phyloP scores from a whole-genome alignment of 2,113 vertebrate genomes.

The Syngnathus floridae region DNA sequence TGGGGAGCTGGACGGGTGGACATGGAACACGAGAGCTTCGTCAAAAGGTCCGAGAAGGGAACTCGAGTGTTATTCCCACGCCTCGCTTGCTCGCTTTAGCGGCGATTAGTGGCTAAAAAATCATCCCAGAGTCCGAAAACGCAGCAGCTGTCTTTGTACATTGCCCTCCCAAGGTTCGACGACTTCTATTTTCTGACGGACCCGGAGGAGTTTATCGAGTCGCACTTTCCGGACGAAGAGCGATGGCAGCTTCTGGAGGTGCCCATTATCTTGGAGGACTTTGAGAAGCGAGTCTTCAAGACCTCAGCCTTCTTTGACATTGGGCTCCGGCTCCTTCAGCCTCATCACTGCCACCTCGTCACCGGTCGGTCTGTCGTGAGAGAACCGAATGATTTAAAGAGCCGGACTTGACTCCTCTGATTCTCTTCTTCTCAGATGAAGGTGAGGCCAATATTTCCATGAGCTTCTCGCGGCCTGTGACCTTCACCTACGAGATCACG shows the following conservation, averaged over 20 bases:
- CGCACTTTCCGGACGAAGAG: conserved; percentile 70
- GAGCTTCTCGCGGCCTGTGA: conserved; percentile 57
- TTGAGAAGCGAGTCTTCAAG: conserved; percentile 72
- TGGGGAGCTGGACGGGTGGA: conserved; percentile 78
- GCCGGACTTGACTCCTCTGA: not conserved
- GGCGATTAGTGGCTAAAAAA: not conserved
- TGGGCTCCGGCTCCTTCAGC: conserved; percentile 67
- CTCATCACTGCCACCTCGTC: conserved; percentile 61
- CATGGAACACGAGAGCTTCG: conserved; percentile 62
- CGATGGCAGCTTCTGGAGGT: conserved; percentile 73
- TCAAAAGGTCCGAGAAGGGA: conserved; percentile 66
- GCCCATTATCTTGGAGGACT: conserved; percentile 54
- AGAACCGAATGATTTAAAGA: no score
- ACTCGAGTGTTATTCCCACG: not conserved
- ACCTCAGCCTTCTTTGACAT: conserved; percentile 72
- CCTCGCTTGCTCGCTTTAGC: not conserved
- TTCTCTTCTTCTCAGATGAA: conserved; percentile 52
- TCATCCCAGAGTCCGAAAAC: conserved; percentile 12
- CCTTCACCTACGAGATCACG: conserved; percentile 73
- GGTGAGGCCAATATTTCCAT: conserved; percentile 72
- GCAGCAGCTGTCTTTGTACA: conserved; percentile 27
- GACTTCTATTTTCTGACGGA: conserved; percentile 78
- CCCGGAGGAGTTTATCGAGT: conserved; percentile 72
- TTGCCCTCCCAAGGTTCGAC: conserved; percentile 58
- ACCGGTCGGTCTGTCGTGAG: conserved; percentile 56